A percentile compares a stretch with the other conserved stretches of the same genome.
Evolutionary conservation across 2,113 vertebrate species (phyloP).

Genomic region (Pseudopodoces humilis): DNA sequence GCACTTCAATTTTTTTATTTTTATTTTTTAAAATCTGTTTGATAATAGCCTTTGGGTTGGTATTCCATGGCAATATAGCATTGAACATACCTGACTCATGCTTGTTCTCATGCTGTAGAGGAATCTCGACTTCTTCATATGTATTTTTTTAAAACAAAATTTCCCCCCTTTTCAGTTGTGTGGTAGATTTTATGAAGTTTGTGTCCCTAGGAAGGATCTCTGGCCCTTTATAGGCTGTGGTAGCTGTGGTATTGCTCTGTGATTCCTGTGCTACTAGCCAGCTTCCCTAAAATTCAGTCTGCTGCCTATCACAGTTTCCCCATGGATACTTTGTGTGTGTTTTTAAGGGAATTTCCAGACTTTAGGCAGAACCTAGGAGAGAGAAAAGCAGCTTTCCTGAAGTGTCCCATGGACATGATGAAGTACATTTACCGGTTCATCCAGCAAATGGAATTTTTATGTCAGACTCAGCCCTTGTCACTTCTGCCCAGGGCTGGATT

Average conservation of each 20-base stretch:
- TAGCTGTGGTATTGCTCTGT: neutral
- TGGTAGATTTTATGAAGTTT: neutral
- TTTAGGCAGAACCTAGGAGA: neutral
- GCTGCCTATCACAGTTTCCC: neutral
- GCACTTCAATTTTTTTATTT: neutral
- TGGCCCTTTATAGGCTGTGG: neutral
- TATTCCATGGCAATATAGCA: neutral
- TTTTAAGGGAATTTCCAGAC: neutral
- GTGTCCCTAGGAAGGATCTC: neutral
- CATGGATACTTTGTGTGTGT: neutral
- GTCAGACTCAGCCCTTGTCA: neutral
- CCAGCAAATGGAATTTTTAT: conserved; percentile 36
- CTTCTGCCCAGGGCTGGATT: neutral
- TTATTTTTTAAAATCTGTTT: neutral
- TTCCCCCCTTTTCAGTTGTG: neutral
- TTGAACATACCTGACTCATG: neutral
- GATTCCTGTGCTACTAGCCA: neutral
- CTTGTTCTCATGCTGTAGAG: neutral
- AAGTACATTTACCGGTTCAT: neutral
- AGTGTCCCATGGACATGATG: neutral
- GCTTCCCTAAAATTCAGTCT: neutral
- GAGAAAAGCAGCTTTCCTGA: neutral
- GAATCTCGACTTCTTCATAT: neutral
- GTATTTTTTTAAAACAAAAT: neutral
- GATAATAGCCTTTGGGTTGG: neutral